These are phyloP conservation scores for Phodopus roborovskii DNA, from an alignment of 2,113 vertebrate species.

Conservation along the genomic window DNA sequence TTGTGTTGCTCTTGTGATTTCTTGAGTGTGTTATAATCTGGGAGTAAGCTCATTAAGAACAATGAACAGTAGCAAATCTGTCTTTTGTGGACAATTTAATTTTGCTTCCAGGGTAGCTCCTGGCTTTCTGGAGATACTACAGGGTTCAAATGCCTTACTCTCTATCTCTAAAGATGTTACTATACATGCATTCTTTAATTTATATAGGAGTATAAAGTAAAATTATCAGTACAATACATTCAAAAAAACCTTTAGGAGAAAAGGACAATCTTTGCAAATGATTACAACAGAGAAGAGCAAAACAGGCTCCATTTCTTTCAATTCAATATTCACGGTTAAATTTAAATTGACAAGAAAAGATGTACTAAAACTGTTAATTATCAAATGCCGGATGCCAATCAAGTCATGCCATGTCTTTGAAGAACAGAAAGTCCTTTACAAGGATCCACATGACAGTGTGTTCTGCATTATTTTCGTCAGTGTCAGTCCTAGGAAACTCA, in stretches of 20 bases:
- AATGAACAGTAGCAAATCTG: slow-evolving; percentile 11
- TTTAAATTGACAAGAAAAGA: slow-evolving; percentile 56
- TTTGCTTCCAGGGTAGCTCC: not conserved
- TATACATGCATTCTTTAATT: slow-evolving; percentile 9
- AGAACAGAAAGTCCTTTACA: not conserved
- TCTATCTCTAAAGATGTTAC: not conserved
- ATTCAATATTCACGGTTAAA: slow-evolving; percentile 41
- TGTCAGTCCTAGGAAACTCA: not conserved
- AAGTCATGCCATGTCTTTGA: not conserved
- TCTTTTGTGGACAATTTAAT: not conserved
- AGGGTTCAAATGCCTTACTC: not conserved
- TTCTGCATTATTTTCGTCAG: not conserved
- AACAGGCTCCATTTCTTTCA: not conserved
- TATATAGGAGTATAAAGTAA: not conserved
- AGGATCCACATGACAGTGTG: not conserved
- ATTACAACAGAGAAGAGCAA: slow-evolving; percentile 38
- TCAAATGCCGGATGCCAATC: not conserved
- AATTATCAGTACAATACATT: not conserved
- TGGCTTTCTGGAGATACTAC: slow-evolving; percentile 22
- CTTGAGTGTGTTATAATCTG: not conserved
- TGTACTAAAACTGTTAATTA: slow-evolving; percentile 37
- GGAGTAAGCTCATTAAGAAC: not conserved
- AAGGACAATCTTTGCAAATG: slow-evolving; percentile 27
- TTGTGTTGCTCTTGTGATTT: not conserved
- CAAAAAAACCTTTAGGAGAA: slow-evolving; percentile 20